phyloP scores from a whole-genome alignment of 1,140 invertebrate genomes.

The Pseudomyrmex cubaensis region DNA sequence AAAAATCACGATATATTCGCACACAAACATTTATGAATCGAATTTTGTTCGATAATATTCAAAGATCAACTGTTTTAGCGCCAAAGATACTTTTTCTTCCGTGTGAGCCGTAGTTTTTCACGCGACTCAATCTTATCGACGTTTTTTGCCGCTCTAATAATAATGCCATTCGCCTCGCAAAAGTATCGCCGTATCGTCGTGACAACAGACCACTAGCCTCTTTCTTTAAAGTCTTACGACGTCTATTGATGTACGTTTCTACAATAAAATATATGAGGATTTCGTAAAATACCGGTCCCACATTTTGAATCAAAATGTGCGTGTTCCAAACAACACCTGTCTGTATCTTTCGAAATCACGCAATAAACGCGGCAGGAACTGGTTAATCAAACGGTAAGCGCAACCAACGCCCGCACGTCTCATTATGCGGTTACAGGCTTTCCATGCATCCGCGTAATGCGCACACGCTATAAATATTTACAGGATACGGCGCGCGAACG shows the following conservation, averaged over 20 bases:
- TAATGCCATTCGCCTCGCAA: constrained; percentile 13
- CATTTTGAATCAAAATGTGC: background rate
- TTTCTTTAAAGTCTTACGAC: too few species aligned
- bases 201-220: too few species aligned
- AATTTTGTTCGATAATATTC: too few species aligned
- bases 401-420: constrained; percentile 46
- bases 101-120: background rate
- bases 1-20: too few species aligned
- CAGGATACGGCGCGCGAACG: background rate
- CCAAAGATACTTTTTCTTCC: background rate
- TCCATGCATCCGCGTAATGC: constrained; percentile 36
- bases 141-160: constrained; percentile 19
- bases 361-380: constrained; percentile 16
- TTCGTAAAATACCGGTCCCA: background rate
- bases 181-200: background rate
- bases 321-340: background rate
- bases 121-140: constrained; percentile 17
- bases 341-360: constrained; percentile 26
- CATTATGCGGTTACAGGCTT: constrained; percentile 29
- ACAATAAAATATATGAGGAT: background rate
- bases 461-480: constrained; percentile 43
- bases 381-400: constrained; percentile 47
- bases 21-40: too few species aligned
- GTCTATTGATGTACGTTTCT: too few species aligned
- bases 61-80: too few species aligned